Percentiles rank a stretch among this genome's conserved stretches.
phyloP scores from a whole-genome alignment of 2,888 invertebrate genomes.

The Pasiphila rectangulata region DNA sequence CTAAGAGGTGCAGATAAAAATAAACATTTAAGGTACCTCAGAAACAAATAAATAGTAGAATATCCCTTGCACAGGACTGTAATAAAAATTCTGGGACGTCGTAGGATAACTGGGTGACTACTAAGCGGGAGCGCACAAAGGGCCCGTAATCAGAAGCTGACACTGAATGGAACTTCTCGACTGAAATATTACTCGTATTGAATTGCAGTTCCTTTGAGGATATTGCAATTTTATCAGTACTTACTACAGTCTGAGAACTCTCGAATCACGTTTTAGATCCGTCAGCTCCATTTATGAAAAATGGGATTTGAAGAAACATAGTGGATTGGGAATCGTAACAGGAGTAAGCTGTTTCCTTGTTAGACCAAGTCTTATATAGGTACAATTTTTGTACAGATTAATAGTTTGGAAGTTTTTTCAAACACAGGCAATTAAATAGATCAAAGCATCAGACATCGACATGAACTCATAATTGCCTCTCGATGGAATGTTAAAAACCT shows the following conservation, averaged over 20 bases:
- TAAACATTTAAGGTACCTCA: too few relatives aligned
- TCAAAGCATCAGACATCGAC: constrained; percentile 4
- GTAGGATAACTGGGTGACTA: constrained; percentile 18
- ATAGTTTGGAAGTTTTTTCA: too few relatives aligned
- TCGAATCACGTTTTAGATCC: neutral
- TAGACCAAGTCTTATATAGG: too few relatives aligned
- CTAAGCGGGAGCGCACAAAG: constrained; percentile 8
- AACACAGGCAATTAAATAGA: neutral
- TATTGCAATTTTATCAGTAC: neutral
- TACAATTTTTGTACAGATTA: too few relatives aligned
- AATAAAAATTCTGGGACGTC: constrained; percentile 3
- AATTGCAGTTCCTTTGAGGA: neutral
- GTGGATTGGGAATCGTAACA: too few relatives aligned
- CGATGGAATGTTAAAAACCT: constrained; percentile 7
- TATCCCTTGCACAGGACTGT: constrained; percentile 2
- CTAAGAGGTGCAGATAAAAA: too few relatives aligned
- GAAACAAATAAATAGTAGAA: too few relatives aligned
- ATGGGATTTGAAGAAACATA: neutral
- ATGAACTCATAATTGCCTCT: constrained; percentile 9
- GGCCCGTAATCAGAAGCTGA: neutral
- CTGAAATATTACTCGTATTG: constrained; percentile 5
- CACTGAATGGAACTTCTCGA: neutral
- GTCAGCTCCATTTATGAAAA: neutral
- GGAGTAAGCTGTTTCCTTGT: too few relatives aligned
- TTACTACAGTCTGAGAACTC: too few relatives aligned